phyloP scores from a whole-genome alignment of 2,797 vertebrate genomes.

The Anguilla megastoma region DNA sequence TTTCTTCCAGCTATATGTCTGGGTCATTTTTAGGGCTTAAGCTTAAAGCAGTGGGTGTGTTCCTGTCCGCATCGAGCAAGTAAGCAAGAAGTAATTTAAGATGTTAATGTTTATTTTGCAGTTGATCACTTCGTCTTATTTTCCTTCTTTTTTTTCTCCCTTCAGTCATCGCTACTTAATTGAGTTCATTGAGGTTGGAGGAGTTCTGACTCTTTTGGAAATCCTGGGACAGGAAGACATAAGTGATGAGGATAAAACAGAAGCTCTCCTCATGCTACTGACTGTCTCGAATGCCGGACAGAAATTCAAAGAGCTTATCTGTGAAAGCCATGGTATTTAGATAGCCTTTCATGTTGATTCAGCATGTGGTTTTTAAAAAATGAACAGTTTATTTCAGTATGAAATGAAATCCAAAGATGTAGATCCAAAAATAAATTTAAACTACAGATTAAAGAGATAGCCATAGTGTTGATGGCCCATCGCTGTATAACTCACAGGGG shows the following conservation, averaged over 20 bases:
- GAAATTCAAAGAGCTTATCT: constrained; percentile 84
- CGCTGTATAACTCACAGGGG: constrained; percentile 61
- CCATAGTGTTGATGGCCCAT: background rate
- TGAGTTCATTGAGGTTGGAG: constrained; percentile 83
- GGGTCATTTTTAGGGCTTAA: constrained; percentile 73
- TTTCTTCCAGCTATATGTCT: constrained; percentile 75
- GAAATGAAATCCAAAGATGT: background rate
- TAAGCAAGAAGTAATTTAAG: constrained; percentile 59
- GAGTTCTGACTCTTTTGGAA: constrained; percentile 78
- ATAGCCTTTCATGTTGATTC: background rate
- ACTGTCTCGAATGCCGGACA: constrained; percentile 69
- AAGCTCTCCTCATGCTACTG: constrained; percentile 76
- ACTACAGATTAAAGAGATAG: background rate
- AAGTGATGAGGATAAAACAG: constrained; percentile 74
- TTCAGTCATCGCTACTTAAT: constrained; percentile 76
- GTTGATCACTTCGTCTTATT: background rate
- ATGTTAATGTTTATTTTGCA: background rate
- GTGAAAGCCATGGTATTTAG: constrained; percentile 77
- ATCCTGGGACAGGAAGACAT: constrained; percentile 71
- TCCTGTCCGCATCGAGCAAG: constrained; percentile 79
- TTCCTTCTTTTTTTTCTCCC: background rate
- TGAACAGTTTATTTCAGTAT: background rate
- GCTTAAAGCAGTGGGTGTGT: constrained; percentile 77
- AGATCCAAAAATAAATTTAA: background rate
- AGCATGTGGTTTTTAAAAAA: background rate